A percentile compares a stretch with the other conserved stretches of the same genome.
These are phyloP conservation scores for Apoda limacodes DNA, from an alignment of 2,888 invertebrate genomes.

Conservation along the genomic window DNA sequence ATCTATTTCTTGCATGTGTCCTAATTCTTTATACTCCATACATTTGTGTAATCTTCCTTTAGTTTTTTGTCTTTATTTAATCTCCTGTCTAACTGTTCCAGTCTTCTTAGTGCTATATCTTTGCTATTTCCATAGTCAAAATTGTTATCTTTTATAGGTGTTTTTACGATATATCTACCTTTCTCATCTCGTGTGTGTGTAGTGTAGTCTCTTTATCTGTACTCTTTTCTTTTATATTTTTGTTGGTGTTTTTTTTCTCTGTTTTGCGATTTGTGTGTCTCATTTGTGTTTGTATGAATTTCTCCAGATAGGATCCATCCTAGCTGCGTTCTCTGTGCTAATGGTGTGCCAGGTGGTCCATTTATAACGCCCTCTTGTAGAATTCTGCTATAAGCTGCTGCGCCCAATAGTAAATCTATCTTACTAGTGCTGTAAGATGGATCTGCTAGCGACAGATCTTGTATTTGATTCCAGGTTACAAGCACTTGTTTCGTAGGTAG, in stretches of 20 bases:
- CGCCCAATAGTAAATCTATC: slow-evolving; percentile 4
- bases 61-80: slow-evolving; percentile 1
- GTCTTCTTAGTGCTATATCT: slow-evolving; percentile 3
- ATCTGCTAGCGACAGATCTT: slow-evolving; percentile 8
- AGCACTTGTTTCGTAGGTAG: too few relatives aligned
- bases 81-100: slow-evolving; percentile 6
- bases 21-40: slow-evolving; percentile 2
- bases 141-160: slow-evolving; percentile 3
- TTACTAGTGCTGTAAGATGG: slow-evolving; percentile 1
- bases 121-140: slow-evolving; percentile 1
- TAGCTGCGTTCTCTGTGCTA: neutral
- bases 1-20: slow-evolving; percentile 6
- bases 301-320: neutral
- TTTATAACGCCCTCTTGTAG: slow-evolving; percentile 1
- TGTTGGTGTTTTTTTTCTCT: too few relatives aligned
- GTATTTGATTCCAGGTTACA: too few relatives aligned
- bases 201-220: too few relatives aligned
- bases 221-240: too few relatives aligned
- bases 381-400: slow-evolving; percentile 4
- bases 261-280: too few relatives aligned
- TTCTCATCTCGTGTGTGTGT: slow-evolving; percentile 2
- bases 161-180: slow-evolving; percentile 5
- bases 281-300: too few relatives aligned
- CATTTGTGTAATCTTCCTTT: slow-evolving; percentile 3
- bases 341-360: neutral